Evolutionary conservation across 2,797 vertebrate species (phyloP).

Genomic region (Liparis tanakae): DNA sequence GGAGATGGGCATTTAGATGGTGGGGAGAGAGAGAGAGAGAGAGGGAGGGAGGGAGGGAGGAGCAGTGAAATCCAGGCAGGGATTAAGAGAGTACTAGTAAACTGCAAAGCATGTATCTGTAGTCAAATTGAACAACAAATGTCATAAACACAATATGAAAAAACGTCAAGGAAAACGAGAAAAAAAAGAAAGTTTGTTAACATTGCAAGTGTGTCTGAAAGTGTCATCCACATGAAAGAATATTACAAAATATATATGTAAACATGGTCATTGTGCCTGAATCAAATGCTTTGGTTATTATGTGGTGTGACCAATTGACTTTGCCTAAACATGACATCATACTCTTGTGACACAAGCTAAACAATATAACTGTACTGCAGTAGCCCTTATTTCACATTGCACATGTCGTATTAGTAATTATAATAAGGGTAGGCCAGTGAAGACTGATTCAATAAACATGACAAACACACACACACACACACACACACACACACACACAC

Average conservation of each 20-base stretch:
- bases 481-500: not conserved
- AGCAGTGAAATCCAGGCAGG: constrained; percentile 34
- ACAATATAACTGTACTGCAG: not conserved
- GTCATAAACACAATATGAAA: not conserved
- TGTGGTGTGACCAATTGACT: not conserved
- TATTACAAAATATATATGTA: not conserved
- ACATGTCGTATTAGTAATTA: not conserved
- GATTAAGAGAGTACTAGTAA: constrained; percentile 31
- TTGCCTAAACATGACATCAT: not conserved
- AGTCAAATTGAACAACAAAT: not conserved
- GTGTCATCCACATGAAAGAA: not conserved
- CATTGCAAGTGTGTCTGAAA: not conserved
- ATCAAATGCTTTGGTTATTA: not conserved
- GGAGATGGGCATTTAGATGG: constrained; percentile 47
- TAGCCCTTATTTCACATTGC: not conserved
- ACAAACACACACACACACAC: not conserved
- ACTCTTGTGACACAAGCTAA: not conserved
- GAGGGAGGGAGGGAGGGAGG: not conserved
- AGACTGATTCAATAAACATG: constrained; percentile 29
- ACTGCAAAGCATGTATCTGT: constrained; percentile 11
- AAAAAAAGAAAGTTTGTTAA: not conserved
- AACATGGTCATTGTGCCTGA: not conserved
- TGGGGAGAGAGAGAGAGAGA: constrained; percentile 4
- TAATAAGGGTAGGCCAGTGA: not conserved
- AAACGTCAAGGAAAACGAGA: not conserved